A percentile compares a stretch with the other conserved stretches of the same genome.
Evolutionary conservation across 2,888 invertebrate species (phyloP).

Genomic region (Rhopalosiphum nymphaeae): DNA sequence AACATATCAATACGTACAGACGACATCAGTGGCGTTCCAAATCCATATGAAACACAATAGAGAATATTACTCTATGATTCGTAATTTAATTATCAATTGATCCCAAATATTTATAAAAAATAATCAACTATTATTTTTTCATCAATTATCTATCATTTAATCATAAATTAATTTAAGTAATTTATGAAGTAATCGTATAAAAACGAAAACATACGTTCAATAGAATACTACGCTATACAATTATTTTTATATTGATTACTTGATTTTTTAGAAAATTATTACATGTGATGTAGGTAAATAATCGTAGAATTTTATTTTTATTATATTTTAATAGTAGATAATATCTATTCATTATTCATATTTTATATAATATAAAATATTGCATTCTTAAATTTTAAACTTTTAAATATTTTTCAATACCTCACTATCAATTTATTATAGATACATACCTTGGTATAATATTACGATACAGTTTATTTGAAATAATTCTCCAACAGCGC

Average conservation of each 20-base stretch:
- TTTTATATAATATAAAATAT: background rate
- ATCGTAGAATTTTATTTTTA: background rate
- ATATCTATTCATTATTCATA: background rate
- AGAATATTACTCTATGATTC: background rate
- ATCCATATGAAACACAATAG: background rate
- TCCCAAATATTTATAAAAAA: background rate
- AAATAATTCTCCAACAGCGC: background rate
- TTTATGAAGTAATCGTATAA: background rate
- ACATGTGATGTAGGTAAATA: background rate
- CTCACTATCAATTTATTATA: background rate
- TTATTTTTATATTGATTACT: background rate
- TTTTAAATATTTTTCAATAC: background rate
- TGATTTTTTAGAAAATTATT: background rate
- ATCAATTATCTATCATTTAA: background rate
- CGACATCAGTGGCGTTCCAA: background rate
- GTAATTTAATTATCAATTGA: background rate
- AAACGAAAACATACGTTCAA: background rate
- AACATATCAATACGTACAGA: background rate
- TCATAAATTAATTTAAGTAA: background rate
- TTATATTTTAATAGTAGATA: background rate
- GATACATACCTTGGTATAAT: slow-evolving; percentile 12
- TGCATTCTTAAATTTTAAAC: background rate
- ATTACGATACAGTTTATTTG: background rate
- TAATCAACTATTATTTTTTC: background rate
- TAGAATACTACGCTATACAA: background rate